Evolutionary conservation across 2,888 invertebrate species (phyloP), one percentile per base, ranked within the genome.

Genomic region (Adelognathus sp.): DNA sequence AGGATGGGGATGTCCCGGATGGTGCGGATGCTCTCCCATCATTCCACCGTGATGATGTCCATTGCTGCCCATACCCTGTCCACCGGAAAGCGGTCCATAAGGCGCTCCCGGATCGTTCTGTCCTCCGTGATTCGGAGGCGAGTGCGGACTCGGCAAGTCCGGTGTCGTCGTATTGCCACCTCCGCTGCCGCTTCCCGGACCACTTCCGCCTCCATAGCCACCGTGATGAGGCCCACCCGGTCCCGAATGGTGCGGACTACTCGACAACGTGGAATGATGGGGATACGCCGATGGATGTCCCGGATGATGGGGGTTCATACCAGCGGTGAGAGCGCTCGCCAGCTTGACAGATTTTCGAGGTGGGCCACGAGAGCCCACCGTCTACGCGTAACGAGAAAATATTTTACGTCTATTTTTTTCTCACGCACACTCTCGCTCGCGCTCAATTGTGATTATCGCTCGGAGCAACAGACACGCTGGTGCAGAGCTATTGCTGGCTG

Each of bases 241-340:
- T 75, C 88, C 86, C 66, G 92, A 90, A 80, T 92, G 91, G 86
- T 91, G 90, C 73, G 90, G 89, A 92, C 92, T 85, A 90, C 92
- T 88, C 91, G 93, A 87, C 88, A 92, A 82, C 91, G 92, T 87
- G 91, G 93, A 89, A 82, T 91, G 91, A 87, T 91, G 91, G 85
- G 92, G 93, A 91, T 94, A 95, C 92, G 87, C 87, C 83, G 88
- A 87, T 67, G 89, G 87, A 82, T 90, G 89, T 83, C 88, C 88
- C 87, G 88, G 96, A 94, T 96, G 96, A 93, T 96, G 96, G 93
- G 96, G 96, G 95, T 97, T 97, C 97, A 97, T 97, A 93, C 96
- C 96, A 93, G 95, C 94, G 92, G 95, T 94, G 91, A 94, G 92
- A 93, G 96, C 95, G 94, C 96, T 95, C 93, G 96, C 96, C 96